phyloP scores from a whole-genome alignment of 2,888 invertebrate species.

The Diaperis boleti region DNA sequence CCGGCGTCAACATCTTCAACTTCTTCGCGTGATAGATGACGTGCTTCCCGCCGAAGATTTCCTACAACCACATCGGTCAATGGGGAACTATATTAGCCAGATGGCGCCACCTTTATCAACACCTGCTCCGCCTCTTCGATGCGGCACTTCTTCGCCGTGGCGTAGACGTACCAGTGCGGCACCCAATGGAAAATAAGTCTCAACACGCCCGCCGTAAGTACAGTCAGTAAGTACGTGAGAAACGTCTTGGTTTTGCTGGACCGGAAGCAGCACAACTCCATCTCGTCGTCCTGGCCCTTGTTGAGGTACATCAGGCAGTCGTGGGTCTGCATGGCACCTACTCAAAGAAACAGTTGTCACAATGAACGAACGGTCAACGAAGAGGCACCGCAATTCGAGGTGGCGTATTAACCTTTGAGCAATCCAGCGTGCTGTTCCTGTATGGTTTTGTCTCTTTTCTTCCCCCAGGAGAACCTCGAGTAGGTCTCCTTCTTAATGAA shows the following conservation, averaged over 20 bases:
- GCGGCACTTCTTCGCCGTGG: conserved; percentile 78
- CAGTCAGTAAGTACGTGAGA: conserved; percentile 74
- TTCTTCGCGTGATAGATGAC: conserved; percentile 62
- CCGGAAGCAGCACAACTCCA: conserved; percentile 78
- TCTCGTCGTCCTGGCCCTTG: conserved; percentile 64
- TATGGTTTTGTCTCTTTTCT: conserved; percentile 30
- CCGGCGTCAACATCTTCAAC: conserved; percentile 58
- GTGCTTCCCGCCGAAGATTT: conserved; percentile 63
- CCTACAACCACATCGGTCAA: conserved; percentile 63
- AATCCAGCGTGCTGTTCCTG: conserved; percentile 44
- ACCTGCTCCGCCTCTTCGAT: conserved; percentile 83
- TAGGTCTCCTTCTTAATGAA: conserved; percentile 39
- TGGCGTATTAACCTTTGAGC: conserved; percentile 33
- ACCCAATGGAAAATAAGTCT: conserved; percentile 91
- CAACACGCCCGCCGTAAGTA: conserved; percentile 80
- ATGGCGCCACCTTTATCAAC: conserved; percentile 74
- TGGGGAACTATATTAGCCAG: background rate
- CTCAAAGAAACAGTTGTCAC: background rate
- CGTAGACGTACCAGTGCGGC: conserved; percentile 82
- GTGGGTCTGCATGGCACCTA: conserved; percentile 35
- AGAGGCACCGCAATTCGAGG: conserved; percentile 20
- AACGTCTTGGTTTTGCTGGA: conserved; percentile 70
- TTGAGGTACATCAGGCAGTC: conserved; percentile 61
- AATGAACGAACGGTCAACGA: background rate
- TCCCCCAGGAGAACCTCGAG: conserved; percentile 31